Evolutionary conservation across 2,888 invertebrate species (phyloP).

Genomic region (Drosophila cognata): DNA sequence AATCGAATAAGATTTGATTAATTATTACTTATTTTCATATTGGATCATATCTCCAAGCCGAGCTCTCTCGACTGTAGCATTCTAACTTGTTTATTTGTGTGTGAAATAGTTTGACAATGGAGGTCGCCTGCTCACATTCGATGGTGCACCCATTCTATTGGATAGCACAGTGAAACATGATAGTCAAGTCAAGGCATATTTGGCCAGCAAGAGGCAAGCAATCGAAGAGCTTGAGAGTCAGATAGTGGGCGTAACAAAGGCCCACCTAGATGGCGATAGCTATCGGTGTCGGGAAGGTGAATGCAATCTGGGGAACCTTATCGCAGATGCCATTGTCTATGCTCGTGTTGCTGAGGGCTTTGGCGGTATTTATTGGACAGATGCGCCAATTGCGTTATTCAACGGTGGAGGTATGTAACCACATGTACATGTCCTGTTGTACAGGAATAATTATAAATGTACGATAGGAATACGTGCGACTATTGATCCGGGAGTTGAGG

Average conservation of each 20-base stretch:
- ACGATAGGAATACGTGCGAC: slow-evolving; percentile 88
- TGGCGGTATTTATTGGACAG: slow-evolving; percentile 82
- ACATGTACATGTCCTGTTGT: background rate
- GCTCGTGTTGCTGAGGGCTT: slow-evolving; percentile 80
- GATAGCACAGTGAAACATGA: slow-evolving; percentile 88
- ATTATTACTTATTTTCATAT: too few species aligned
- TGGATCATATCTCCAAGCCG: too few species aligned
- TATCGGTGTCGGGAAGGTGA: slow-evolving; percentile 88
- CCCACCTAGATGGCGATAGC: slow-evolving; percentile 88
- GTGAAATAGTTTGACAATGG: slow-evolving; percentile 87
- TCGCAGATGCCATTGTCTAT: slow-evolving; percentile 90
- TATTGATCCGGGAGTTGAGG: slow-evolving; percentile 85
- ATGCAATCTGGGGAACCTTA: slow-evolving; percentile 93
- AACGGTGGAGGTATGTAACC: slow-evolving; percentile 90
- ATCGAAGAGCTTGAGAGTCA: slow-evolving; percentile 79
- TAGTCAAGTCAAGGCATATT: slow-evolving; percentile 86
- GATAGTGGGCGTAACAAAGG: slow-evolving; percentile 88
- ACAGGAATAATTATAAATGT: too few species aligned
- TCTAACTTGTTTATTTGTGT: background rate
- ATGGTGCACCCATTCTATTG: slow-evolving; percentile 91
- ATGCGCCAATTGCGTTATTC: slow-evolving; percentile 86
- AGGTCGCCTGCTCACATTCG: slow-evolving; percentile 88
- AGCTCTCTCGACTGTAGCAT: background rate
- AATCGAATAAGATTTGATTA: too few species aligned
- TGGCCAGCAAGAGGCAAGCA: slow-evolving; percentile 86